phyloP scores from a whole-genome alignment of 1,140 invertebrate genomes.

The Meloidogyne floridensis region DNA sequence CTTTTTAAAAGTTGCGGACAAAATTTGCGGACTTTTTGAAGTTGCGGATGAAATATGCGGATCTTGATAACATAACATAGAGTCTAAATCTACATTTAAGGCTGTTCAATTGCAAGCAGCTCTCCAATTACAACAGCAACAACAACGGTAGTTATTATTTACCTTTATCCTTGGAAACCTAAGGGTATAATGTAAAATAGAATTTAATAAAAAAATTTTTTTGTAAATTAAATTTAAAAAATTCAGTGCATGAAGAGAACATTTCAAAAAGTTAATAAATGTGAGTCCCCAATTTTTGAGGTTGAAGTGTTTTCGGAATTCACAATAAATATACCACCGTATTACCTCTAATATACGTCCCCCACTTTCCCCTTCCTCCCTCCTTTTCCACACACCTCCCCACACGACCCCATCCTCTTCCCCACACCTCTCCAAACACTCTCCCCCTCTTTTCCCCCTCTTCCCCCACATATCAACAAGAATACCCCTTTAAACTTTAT shows the following conservation, averaged over 20 bases:
- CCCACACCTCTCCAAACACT: no score
- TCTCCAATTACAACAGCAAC: conserved; percentile 31
- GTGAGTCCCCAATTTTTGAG: neutral
- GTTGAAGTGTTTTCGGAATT: neutral
- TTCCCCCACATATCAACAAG: no score
- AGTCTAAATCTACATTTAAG: neutral
- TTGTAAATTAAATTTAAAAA: neutral
- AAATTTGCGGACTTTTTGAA: no score
- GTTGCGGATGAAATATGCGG: no score
- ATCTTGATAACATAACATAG: no score
- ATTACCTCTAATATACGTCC: no score
- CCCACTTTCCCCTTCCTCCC: no score
- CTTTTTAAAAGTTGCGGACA: neutral
- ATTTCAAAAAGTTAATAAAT: conserved; percentile 5
- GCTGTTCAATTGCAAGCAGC: conserved; percentile 32
- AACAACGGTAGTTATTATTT: conserved; percentile 18
- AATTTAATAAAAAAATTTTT: neutral
- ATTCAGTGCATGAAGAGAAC: conserved; percentile 14
- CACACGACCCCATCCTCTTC: no score
- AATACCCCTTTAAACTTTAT: no score
- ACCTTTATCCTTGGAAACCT: neutral
- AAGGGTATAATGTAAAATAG: neutral
- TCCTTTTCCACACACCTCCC: no score
- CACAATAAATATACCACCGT: neutral
- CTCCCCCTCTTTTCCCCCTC: no score